Evolutionary conservation across 2,797 vertebrate species (phyloP).

Genomic region (Pangasius mekongensis): DNA sequence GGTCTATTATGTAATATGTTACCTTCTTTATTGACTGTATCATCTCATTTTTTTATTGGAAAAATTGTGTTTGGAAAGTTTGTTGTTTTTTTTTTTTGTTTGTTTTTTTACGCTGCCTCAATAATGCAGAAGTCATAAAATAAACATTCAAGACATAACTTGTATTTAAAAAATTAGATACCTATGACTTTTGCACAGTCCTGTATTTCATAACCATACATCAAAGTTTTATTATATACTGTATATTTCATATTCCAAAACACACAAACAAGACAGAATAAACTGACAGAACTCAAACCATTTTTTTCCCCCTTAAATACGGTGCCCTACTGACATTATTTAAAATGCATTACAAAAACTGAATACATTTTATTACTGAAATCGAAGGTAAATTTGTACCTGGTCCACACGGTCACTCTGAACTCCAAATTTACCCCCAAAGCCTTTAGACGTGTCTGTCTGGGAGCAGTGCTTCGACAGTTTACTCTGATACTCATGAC

Average conservation of each 20-base stretch:
- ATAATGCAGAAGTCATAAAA: neutral
- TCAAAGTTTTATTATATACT: neutral
- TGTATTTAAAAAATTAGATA: neutral
- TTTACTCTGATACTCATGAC: constrained; percentile 92
- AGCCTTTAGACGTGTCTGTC: constrained; percentile 89
- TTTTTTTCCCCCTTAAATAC: neutral
- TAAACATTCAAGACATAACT: neutral
- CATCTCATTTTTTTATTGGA: no score
- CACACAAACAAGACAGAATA: neutral
- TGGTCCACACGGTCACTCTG: constrained; percentile 92
- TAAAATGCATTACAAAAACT: neutral
- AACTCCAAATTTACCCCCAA: constrained; percentile 94
- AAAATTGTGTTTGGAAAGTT: no score
- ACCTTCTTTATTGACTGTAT: no score
- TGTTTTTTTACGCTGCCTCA: no score
- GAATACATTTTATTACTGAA: neutral
- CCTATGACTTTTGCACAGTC: neutral
- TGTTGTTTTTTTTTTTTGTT: no score
- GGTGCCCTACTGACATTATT: no score
- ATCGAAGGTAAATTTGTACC: constrained; percentile 70
- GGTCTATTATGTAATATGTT: no score
- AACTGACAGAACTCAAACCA: neutral
- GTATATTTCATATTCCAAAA: neutral
- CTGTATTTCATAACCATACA: neutral
- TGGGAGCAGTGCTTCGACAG: constrained; percentile 94